phyloP scores from a whole-genome alignment of 53 echinoderm and acorn worm genomes.

The Henricia sp. region DNA sequence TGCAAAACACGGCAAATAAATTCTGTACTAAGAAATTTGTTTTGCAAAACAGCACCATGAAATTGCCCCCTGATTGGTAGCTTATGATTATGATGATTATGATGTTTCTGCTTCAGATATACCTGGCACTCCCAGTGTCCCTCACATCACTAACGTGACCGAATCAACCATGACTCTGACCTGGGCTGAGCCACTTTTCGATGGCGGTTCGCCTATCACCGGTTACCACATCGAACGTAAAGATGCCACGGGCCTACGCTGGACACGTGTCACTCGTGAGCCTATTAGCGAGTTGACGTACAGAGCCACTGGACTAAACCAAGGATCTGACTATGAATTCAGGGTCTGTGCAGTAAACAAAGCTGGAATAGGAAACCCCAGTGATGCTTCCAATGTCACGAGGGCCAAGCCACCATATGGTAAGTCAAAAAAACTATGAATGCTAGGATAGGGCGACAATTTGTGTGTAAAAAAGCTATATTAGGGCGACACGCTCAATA shows the following conservation, averaged over 20 bases:
- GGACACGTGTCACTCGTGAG: slow-evolving; percentile 82
- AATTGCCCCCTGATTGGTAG: too few relatives aligned
- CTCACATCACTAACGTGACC: slow-evolving; percentile 69
- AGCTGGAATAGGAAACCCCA: slow-evolving; percentile 80
- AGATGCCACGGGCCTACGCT: slow-evolving; percentile 72
- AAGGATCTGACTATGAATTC: slow-evolving; percentile 91
- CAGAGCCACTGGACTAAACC: slow-evolving; percentile 70
- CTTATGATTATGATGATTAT: too few relatives aligned
- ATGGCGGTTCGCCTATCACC: slow-evolving; percentile 85
- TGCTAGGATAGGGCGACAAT: too few relatives aligned
- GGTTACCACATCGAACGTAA: slow-evolving; percentile 90
- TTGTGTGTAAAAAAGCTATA: too few relatives aligned
- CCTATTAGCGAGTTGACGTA: slow-evolving; percentile 78
- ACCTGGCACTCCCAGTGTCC: slow-evolving; percentile 84
- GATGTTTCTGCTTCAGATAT: slow-evolving; percentile 77
- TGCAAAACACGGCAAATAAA: too few relatives aligned
- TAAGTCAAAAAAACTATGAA: too few relatives aligned
- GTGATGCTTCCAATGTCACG: slow-evolving; percentile 59
- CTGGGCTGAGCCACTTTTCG: slow-evolving; percentile 79
- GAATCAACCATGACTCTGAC: slow-evolving; percentile 75
- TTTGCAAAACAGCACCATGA: too few relatives aligned
- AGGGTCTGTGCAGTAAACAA: slow-evolving; percentile 80
- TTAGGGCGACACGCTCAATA: too few relatives aligned
- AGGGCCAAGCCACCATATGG: slow-evolving; percentile 87
- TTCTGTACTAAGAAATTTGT: too few relatives aligned